These are phyloP conservation scores for Lissonota sp. DNA, from an alignment of 2,888 invertebrate species.

Conservation along the genomic window DNA sequence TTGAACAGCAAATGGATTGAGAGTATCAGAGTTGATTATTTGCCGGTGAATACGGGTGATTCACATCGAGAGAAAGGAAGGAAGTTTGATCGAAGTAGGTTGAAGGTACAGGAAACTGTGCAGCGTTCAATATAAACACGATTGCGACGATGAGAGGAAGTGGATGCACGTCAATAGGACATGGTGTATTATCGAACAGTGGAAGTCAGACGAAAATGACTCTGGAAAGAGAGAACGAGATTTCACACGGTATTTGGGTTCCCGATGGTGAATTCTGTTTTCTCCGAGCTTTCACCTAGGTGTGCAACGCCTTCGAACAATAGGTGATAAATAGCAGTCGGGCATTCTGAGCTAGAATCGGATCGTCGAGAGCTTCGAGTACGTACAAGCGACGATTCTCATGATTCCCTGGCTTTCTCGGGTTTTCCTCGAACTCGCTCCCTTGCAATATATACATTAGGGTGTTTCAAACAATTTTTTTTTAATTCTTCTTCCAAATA, in stretches of 20 bases:
- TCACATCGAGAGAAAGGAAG: not conserved
- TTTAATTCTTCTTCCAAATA: too few relatives aligned
- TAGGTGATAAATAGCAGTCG: slow-evolving; percentile 69
- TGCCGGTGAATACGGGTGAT: not conserved
- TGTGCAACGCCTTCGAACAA: slow-evolving; percentile 62
- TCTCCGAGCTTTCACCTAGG: slow-evolving; percentile 10
- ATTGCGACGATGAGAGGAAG: not conserved
- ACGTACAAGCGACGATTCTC: slow-evolving; percentile 36
- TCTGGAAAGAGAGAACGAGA: slow-evolving; percentile 21
- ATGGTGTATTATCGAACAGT: slow-evolving; percentile 10
- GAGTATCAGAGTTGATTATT: too few relatives aligned
- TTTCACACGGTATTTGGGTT: not conserved
- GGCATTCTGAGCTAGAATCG: slow-evolving; percentile 61
- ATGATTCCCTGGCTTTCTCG: slow-evolving; percentile 37
- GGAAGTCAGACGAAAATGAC: slow-evolving; percentile 4
- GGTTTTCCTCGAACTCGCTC: slow-evolving; percentile 8
- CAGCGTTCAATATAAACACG: slow-evolving; percentile 7
- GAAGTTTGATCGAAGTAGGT: not conserved
- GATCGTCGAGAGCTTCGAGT: slow-evolving; percentile 63
- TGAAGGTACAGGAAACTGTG: slow-evolving; percentile 22
- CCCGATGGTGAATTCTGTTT: slow-evolving; percentile 45
- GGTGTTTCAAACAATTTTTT: too few relatives aligned
- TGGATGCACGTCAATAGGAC: slow-evolving; percentile 7
- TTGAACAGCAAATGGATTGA: not conserved
- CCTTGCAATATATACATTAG: not conserved